Conservation (phyloP, 2,888 invertebrate genomes). For the Stenodema calcarata region DNA sequence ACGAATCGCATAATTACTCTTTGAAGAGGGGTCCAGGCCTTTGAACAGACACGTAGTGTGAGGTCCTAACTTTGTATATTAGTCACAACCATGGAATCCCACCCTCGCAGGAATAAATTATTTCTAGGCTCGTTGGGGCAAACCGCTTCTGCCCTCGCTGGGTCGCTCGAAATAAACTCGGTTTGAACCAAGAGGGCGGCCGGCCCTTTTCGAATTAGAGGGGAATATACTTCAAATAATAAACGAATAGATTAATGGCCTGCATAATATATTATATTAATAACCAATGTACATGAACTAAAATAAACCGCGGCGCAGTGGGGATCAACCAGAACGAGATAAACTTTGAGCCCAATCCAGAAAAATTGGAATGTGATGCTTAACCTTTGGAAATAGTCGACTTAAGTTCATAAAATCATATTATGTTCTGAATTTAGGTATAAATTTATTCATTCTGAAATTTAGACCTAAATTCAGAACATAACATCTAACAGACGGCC, state of each 20-base stretch:
- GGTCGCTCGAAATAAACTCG: not conserved
- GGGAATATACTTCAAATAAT: constrained; percentile 13
- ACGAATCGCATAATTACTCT: constrained; percentile 32
- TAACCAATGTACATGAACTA: not conserved
- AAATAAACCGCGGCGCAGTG: too few relatives aligned
- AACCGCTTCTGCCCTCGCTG: not conserved
- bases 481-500: too few relatives aligned
- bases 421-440: too few relatives aligned
- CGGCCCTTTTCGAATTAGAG: not conserved
- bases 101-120: constrained; percentile 9
- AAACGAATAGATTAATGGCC: not conserved
- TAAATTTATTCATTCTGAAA: too few relatives aligned
- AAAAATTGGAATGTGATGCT: too few relatives aligned
- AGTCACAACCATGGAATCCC: constrained; percentile 13
- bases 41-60: not conserved
- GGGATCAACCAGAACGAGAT: too few relatives aligned
- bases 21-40: constrained; percentile 10
- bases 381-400: too few relatives aligned
- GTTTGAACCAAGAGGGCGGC: not conserved
- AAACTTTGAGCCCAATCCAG: too few relatives aligned
- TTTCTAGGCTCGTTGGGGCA: not conserved
- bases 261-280: too few relatives aligned
- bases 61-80: constrained; percentile 21
- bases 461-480: too few relatives aligned
- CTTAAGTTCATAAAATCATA: too few relatives aligned